Percentiles rank a stretch among this genome's conserved stretches.
phyloP scores from a whole-genome alignment of 2,113 vertebrate species.

The Haliaeetus leucogaster region DNA sequence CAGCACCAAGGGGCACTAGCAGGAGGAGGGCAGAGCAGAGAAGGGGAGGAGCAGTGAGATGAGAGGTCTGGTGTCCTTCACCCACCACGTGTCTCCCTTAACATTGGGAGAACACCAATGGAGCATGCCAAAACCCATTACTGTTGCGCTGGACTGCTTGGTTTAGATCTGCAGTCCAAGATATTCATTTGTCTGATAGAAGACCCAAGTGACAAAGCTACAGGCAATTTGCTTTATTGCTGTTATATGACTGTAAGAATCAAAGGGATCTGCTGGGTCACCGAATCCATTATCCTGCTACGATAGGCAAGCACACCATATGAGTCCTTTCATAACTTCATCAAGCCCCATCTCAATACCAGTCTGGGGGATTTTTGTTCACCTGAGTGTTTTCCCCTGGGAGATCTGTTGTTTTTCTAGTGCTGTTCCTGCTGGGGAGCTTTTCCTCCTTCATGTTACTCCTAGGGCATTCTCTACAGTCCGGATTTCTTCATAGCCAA shows the following conservation, averaged over 20 bases:
- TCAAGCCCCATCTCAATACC: background rate
- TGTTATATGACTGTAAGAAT: background rate
- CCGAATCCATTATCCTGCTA: background rate
- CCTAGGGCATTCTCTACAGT: background rate
- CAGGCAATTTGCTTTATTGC: conserved; percentile 15
- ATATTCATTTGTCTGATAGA: background rate
- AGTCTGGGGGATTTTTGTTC: background rate
- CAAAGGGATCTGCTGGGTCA: conserved; percentile 24
- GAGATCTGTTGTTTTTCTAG: background rate
- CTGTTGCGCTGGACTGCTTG: background rate
- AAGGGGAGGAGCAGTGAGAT: background rate
- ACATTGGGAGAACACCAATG: background rate
- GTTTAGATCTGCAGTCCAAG: background rate
- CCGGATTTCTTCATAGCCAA: background rate
- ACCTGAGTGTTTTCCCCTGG: background rate
- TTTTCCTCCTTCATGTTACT: background rate
- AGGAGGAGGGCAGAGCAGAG: background rate
- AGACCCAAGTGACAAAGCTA: background rate
- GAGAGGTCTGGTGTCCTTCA: background rate
- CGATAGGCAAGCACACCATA: background rate
- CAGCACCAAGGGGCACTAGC: background rate
- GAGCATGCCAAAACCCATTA: background rate
- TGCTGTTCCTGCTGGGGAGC: background rate
- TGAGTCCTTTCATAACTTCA: background rate
- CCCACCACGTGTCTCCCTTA: background rate